These are phyloP conservation scores for Pygathrix nemaeus DNA, from an alignment of 2,113 vertebrate genomes.

Conservation along the genomic window DNA sequence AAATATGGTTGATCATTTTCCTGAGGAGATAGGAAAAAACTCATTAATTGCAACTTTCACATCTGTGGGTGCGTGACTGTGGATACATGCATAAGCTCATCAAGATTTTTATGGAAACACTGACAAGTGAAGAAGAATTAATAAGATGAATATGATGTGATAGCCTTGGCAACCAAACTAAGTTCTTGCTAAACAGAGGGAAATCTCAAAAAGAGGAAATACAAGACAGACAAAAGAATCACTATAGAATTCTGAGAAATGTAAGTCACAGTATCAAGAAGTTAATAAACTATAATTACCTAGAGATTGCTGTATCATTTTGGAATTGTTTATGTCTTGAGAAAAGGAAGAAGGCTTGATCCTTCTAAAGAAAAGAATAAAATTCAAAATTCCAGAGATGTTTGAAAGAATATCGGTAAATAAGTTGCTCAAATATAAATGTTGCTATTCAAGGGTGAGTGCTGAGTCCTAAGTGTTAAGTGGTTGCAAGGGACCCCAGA, in stretches of 20 bases:
- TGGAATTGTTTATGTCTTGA: background rate
- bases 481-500: background rate
- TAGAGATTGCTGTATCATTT: background rate
- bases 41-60: background rate
- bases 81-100: background rate
- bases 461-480: background rate
- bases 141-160: background rate
- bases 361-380: background rate
- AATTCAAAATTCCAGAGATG: background rate
- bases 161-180: background rate
- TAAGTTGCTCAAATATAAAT: background rate
- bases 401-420: background rate
- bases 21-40: background rate
- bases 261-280: background rate
- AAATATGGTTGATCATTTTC: background rate
- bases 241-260: background rate
- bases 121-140: conserved; percentile 5
- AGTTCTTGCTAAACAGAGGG: background rate
- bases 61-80: background rate
- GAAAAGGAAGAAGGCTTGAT: background rate
- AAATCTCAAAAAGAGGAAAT: background rate
- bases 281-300: background rate
- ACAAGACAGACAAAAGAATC: background rate
- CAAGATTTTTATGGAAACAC: background rate
- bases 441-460: background rate